Base-by-base conservation (phyloP, 2,888 invertebrate genomes). In the Pristionchus japonicus region DNA sequence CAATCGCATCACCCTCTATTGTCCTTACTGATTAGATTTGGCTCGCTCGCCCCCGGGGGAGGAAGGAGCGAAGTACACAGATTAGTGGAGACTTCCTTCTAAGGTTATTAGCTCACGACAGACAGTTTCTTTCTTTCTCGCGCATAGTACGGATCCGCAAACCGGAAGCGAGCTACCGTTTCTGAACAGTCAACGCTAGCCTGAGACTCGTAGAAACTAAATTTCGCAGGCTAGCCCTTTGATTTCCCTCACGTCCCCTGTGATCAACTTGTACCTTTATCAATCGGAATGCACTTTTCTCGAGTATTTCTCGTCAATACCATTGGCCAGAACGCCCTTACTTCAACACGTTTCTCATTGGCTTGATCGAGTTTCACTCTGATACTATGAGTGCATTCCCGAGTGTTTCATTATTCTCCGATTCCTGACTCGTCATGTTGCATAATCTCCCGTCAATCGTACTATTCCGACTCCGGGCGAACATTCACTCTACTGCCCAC, bases 11-110 rank as follows among this genome's bases (percentile, higher is more conserved):
- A 11, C 31, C 34, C 37, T 40, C 6, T 70, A 70, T 70, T 70
- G 70, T 70, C 70, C 70, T 70, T 70, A 6, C 37, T 70, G 70
- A 70, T 70, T 70, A 70, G 70, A 70, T 11, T 70, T 37, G n/a
- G n/a, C n/a, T n/a, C n/a, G 37, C 57, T 23, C 57, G 15, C 37
- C 70, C 37, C 37, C 37, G 70, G 20, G 23, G 23, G 27, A 23
- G 57, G 9, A 57, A 57, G 57, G 57, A 57, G 57, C 57, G 57
- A 57, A 57, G 57, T 57, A 57, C n/a, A 70, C 23, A 70, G 70
- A 37, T 70, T 70, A 70, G 40, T 11, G 34, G 70, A 9, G 52
- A 52, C 57, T 9, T 23, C 13, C 34, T 15, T 13, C 67, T 67
- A 67, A 67, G 67, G 67, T 37, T 70, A 70, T 70, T 70, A 70